phyloP scores from a whole-genome alignment of 2,113 vertebrate genomes.

The Gyps fulvus region DNA sequence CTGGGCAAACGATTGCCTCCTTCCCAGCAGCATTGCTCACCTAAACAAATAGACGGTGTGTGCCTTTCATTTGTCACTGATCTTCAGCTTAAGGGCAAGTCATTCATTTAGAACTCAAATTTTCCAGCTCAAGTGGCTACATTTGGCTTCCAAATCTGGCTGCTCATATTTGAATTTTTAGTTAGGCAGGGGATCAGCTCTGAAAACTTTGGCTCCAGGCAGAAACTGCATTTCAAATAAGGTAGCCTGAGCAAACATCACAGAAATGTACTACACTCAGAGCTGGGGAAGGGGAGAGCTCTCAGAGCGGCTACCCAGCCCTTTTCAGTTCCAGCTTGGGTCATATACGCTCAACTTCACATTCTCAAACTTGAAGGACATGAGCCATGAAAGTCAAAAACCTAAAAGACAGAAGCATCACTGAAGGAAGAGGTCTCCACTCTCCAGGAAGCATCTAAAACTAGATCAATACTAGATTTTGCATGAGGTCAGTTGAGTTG shows the following conservation, averaged over 20 bases:
- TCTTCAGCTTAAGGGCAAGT: neutral
- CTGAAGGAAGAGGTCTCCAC: neutral
- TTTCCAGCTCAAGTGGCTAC: slow-evolving; percentile 9
- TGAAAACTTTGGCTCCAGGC: slow-evolving; percentile 14
- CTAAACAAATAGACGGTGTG: neutral
- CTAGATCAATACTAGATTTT: neutral
- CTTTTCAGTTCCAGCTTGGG: neutral
- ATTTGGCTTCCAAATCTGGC: neutral
- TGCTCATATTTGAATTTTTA: neutral
- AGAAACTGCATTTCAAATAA: slow-evolving; percentile 8
- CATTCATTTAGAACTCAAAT: neutral
- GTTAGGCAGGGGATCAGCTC: neutral
- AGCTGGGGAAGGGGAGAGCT: neutral
- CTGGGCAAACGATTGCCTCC: neutral
- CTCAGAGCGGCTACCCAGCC: neutral
- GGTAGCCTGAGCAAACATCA: neutral
- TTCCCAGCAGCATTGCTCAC: neutral
- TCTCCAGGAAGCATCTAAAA: neutral
- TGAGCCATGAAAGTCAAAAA: neutral
- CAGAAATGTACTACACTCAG: neutral
- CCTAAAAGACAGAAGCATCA: neutral
- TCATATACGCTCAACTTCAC: neutral
- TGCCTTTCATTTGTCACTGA: neutral
- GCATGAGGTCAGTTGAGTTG: neutral
- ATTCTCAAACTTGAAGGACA: neutral